A percentile compares a stretch with the other conserved stretches of the same genome.
Conservation (phyloP, 2,113 vertebrate genomes). For the Chloebia gouldiae region DNA sequence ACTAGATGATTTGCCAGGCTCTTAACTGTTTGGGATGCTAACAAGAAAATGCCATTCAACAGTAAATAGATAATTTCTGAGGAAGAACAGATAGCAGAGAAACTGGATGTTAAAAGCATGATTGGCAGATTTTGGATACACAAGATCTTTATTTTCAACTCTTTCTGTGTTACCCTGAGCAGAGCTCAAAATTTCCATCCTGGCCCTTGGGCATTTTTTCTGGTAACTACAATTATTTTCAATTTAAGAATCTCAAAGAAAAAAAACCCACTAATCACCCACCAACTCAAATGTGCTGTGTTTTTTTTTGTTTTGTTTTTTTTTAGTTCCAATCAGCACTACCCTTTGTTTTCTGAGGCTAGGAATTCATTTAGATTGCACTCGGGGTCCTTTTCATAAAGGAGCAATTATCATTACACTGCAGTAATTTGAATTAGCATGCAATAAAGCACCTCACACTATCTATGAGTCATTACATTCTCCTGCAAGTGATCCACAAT, state of each 20-base stretch:
- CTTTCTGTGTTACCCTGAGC: background rate
- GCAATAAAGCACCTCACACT: background rate
- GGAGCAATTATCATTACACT: conserved; percentile 19
- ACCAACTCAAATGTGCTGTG: background rate
- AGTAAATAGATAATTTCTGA: background rate
- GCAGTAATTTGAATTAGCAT: conserved; percentile 30
- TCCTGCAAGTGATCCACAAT: background rate
- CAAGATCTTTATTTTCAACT: background rate
- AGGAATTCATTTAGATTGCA: conserved; percentile 12
- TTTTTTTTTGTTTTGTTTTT: no score
- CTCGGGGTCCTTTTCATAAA: conserved; percentile 1
- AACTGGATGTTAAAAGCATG: background rate
- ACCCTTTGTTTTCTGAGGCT: background rate
- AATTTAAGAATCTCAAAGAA: background rate
- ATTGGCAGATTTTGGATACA: background rate
- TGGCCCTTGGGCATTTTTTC: background rate
- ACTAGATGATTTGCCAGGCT: background rate
- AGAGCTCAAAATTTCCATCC: background rate
- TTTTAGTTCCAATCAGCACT: background rate
- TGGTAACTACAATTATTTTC: background rate
- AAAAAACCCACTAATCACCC: background rate
- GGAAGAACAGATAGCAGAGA: background rate
- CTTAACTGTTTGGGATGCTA: background rate
- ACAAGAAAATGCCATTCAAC: background rate
- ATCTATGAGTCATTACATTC: conserved; percentile 30